Evolutionary conservation across 2,888 invertebrate genomes (phyloP), one percentile per base, ranked within the genome.

Genomic region (Aphodius granarius): DNA sequence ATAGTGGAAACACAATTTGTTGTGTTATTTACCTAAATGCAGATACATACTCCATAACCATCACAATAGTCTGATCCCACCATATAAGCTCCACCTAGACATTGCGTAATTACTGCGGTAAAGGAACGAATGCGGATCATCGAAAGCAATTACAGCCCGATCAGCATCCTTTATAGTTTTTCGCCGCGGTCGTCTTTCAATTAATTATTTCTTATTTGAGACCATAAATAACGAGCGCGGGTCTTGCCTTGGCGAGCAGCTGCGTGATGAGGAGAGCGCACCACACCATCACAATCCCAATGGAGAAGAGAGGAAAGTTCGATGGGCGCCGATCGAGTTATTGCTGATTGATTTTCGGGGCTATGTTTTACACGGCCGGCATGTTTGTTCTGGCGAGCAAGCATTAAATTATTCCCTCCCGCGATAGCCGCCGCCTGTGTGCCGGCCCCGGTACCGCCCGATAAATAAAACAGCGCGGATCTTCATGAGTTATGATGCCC

Each of bases 341-440:
- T 85, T 84, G 83, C 84, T 85, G 86, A 86, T 86, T 85, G 86
- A 86, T 86, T 85, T 84, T 84, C 83, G 80, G 78, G 82, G 83
- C 82, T 81, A 81, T 84, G 86, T 85, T 85, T 86, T 86, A 86
- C 85, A 86, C 83, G 80, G 83, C 81, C 86, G 85, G 86, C 83
- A 78, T 83, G 83, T 86, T 86, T 86, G 86, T 85, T 83, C 83
- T 79, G 81, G 81, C 79, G 82, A 83, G 79, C 82, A 83, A 82
- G 19, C 86, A 85, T 85, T 86, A 86, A 86, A 86, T 86, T 86
- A 86, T 85, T 84, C 83, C 84, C 84, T 84, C 85, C 85, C 83
- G 84, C 84, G 84, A 82, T 20, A 74, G 80, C 82, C 82, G 82
- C 83, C 82, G 43, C 43, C 43, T 43, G 43, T 43, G 43, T 43